phyloP scores from a whole-genome alignment of 2,797 vertebrate genomes.

The Todus mexicanus region DNA sequence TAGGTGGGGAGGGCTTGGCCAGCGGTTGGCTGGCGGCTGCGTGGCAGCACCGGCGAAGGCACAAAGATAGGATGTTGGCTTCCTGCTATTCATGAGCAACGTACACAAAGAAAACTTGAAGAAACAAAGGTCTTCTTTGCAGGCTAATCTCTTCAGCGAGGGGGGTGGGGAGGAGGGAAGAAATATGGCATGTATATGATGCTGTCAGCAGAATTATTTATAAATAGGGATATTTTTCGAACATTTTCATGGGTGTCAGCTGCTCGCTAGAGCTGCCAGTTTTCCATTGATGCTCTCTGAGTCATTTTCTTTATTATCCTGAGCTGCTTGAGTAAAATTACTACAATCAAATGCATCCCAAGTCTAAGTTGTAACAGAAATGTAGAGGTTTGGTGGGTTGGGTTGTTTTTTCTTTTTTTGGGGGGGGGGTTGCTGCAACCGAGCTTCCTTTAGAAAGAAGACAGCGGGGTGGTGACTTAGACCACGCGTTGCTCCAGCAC shows the following conservation, averaged over 20 bases:
- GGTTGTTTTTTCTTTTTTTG: not conserved
- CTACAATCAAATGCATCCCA: slow-evolving; percentile 48
- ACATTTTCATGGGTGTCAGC: slow-evolving; percentile 67
- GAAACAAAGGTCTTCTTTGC: slow-evolving; percentile 40
- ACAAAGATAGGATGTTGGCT: slow-evolving; percentile 12
- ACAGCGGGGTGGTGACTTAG: not conserved
- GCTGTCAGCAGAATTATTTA: slow-evolving; percentile 60
- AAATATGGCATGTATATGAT: not conserved
- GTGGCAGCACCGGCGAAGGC: not conserved
- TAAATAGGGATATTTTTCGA: slow-evolving; percentile 56
- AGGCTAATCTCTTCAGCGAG: slow-evolving; percentile 15
- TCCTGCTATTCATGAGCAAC: not conserved
- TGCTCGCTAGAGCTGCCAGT: slow-evolving; percentile 54
- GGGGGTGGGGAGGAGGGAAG: not conserved
- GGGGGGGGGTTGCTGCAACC: not conserved
- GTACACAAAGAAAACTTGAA: not conserved
- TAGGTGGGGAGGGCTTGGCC: not conserved
- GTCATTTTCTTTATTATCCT: slow-evolving; percentile 55
- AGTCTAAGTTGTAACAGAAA: slow-evolving; percentile 30
- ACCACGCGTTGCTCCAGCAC: not conserved
- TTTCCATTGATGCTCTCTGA: slow-evolving; percentile 57
- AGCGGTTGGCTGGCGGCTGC: accelerated
- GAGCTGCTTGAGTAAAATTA: slow-evolving; percentile 45
- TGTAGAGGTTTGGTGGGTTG: not conserved
- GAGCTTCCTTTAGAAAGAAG: not conserved